These are phyloP conservation scores for Scaptomyza pallida DNA, from an alignment of 1,140 invertebrate species.

Conservation along the genomic window DNA sequence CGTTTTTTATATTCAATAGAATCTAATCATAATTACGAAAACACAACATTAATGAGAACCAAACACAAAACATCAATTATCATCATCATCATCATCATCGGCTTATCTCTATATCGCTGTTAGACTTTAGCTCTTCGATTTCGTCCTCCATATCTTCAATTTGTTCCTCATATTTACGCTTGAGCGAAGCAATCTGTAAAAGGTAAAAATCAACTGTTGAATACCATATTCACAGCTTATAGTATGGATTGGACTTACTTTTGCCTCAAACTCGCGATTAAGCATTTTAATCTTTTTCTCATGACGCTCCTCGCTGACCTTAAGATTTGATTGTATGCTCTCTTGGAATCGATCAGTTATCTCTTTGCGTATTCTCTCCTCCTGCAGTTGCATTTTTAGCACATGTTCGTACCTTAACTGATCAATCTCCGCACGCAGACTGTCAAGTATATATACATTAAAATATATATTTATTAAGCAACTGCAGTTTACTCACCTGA, in stretches of 20 bases:
- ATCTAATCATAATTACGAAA: slow-evolving; percentile 7
- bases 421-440: slow-evolving; percentile 52
- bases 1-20: slow-evolving; percentile 25
- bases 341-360: slow-evolving; percentile 54
- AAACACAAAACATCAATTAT: too few relatives aligned
- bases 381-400: slow-evolving; percentile 50
- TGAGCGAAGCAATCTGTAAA: slow-evolving; percentile 43
- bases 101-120: slow-evolving; percentile 56
- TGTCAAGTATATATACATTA: slow-evolving; percentile 17
- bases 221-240: background rate
- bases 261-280: slow-evolving; percentile 59
- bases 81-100: slow-evolving; percentile 29
- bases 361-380: slow-evolving; percentile 69
- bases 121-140: slow-evolving; percentile 52
- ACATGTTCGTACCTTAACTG: slow-evolving; percentile 42
- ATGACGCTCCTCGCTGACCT: slow-evolving; percentile 42
- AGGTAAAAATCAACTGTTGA: background rate
- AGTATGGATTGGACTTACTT: slow-evolving; percentile 30
- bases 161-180: slow-evolving; percentile 55
- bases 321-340: slow-evolving; percentile 39
- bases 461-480: background rate
- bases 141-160: slow-evolving; percentile 75
- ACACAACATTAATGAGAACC: slow-evolving; percentile 7
- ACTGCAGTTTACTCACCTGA: slow-evolving; percentile 33
- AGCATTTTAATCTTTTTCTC: slow-evolving; percentile 44